These are phyloP conservation scores for Nymphalis c-album DNA, from an alignment of 2,888 invertebrate species.

Conservation along the genomic window DNA sequence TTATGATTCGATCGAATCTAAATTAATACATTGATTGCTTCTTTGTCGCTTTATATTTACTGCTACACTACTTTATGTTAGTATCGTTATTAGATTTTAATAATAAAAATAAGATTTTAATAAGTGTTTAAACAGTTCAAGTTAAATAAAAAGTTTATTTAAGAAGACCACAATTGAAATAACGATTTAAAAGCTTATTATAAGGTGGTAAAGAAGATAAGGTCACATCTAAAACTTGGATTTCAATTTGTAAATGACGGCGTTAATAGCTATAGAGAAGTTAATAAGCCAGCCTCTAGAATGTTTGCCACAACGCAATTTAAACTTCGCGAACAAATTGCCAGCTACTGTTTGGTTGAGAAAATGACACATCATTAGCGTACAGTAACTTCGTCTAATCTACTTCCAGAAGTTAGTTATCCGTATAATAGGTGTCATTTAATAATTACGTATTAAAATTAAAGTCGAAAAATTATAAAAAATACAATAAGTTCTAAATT, in stretches of 20 bases:
- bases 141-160: too few species aligned
- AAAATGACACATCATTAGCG: constrained; percentile 35
- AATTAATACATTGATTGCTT: too few species aligned
- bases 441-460: too few species aligned
- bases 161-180: too few species aligned
- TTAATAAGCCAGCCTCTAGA: constrained; percentile 31
- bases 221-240: neutral
- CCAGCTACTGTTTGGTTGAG: constrained; percentile 31
- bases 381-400: constrained; percentile 7
- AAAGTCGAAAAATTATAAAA: neutral
- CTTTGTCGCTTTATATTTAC: too few species aligned
- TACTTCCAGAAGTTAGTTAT: neutral
- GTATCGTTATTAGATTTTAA: too few species aligned
- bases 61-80: too few species aligned
- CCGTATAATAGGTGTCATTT: constrained; percentile 1
- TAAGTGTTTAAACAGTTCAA: too few species aligned
- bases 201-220: neutral
- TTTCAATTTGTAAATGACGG: constrained; percentile 8
- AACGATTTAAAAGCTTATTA: neutral
- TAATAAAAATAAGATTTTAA: too few species aligned
- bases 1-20: too few species aligned
- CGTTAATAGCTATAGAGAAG: constrained; percentile 23
- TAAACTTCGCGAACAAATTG: constrained; percentile 54
- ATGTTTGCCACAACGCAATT: constrained; percentile 52
- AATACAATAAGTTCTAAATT: neutral